Percentiles rank a stretch among this genome's conserved stretches.
These are phyloP conservation scores for Mylabris sibirica DNA, from an alignment of 2,888 invertebrate genomes.

Conservation along the genomic window DNA sequence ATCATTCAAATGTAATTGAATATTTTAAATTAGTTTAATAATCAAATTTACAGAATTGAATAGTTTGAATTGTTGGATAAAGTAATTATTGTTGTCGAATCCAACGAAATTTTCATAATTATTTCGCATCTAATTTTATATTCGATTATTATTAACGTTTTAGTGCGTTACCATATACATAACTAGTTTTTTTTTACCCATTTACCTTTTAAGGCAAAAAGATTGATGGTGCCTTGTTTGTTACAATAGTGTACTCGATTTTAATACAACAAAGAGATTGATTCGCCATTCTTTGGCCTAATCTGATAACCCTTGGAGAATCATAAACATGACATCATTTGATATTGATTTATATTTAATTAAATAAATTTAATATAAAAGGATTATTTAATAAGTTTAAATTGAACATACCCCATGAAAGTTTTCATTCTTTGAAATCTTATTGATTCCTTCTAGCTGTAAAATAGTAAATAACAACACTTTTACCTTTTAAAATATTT, in stretches of 20 bases:
- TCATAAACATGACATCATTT: background rate
- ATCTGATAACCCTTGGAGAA: background rate
- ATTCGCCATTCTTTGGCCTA: conserved; percentile 15
- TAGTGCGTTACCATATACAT: background rate
- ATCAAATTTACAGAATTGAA: background rate
- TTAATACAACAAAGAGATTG: conserved; percentile 28
- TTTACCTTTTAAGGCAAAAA: background rate
- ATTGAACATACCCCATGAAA: no score
- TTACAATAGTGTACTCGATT: conserved; percentile 20
- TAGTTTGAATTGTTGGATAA: background rate
- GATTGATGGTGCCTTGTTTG: background rate
- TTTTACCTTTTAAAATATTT: no score
- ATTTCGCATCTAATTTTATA: no score
- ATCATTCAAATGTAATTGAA: background rate
- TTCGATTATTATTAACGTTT: background rate
- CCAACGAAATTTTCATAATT: no score
- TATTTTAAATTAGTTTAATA: background rate
- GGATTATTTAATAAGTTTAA: background rate
- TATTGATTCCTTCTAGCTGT: no score
- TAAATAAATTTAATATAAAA: background rate
- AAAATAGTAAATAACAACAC: no score
- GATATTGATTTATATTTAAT: background rate
- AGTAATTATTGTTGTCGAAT: conserved; percentile 21
- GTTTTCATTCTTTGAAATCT: no score
- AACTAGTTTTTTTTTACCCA: background rate